Conservation (phyloP, 2,113 vertebrate species). For the Chrysochloris asiatica region DNA sequence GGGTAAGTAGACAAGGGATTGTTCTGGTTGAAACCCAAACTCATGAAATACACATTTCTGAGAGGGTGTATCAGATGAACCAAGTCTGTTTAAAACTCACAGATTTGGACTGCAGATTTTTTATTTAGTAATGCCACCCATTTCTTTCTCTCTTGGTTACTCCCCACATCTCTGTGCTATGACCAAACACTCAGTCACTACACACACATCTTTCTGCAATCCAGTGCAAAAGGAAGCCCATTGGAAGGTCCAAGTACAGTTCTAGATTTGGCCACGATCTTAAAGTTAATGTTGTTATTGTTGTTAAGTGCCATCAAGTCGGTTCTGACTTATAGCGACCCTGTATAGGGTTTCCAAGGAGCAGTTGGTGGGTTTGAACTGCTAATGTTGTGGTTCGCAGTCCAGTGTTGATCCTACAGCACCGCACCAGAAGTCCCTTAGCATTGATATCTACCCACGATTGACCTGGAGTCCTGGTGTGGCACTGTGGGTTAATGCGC, state of each 20-base stretch:
- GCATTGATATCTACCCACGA: too few relatives aligned
- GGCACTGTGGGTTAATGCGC: too few relatives aligned
- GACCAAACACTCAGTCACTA: neutral
- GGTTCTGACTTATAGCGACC: too few relatives aligned
- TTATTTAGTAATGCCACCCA: neutral
- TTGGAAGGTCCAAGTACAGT: neutral
- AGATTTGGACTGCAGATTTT: neutral
- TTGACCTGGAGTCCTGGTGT: too few relatives aligned
- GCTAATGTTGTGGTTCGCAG: too few relatives aligned
- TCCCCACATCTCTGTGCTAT: neutral
- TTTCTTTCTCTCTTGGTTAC: neutral
- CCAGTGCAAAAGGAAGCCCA: neutral
- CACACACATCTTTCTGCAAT: neutral
- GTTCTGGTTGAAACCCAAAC: neutral
- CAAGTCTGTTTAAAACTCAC: neutral
- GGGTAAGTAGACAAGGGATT: neutral
- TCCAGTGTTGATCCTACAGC: too few relatives aligned
- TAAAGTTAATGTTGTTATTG: too few relatives aligned
- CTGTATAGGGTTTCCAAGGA: too few relatives aligned
- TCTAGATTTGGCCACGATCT: neutral
- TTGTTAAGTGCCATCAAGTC: too few relatives aligned
- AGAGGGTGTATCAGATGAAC: neutral
- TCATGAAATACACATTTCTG: neutral
- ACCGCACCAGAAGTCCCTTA: too few relatives aligned
- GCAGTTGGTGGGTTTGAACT: too few relatives aligned